Base-by-base conservation (phyloP, 1,140 invertebrate genomes). In the roundworm (Caenorhabditis elegans) region DNA sequence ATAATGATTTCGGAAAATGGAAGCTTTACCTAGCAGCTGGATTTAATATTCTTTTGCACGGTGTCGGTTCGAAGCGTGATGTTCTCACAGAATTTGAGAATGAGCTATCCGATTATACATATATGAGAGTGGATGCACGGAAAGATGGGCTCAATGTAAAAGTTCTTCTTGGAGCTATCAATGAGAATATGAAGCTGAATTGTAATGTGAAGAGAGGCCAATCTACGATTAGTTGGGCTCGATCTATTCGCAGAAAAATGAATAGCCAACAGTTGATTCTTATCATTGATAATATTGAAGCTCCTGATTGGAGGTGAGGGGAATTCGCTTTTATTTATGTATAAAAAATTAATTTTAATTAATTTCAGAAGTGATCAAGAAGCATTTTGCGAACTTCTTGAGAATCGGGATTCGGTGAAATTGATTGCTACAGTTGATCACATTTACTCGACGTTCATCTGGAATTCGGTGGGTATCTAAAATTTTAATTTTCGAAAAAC, bases 391-490 rank as follows among this genome's bases (percentile, higher is more conserved):
- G 60, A 70, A 22, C 60, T 70, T 43, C 26, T 70, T 5, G 60
- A 70, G 26, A 39, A 70, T n/a, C n/a, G 22, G 13, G 60, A 70
- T 6, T 19, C 60, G 3, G 34, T 70, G 3, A 70, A 70, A 22
- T 19, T 70, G n/a, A 70, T 70, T 43, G 60, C 60, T 10, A 70
- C 60, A 19, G 60, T 70, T 22, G 60, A 70, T 43, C 60, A 70
- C 13, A 43, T 70, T 24, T 43, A 70, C 22, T 36, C 60, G 3
- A 70, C 60, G 22, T 70, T 70, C 13, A 39, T 70, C 11, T 70
- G 60, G 60, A 70, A 70, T 31, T 70, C 60, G 19, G 60, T n/a
- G n/a, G n/a, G n/a, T n/a, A n/a, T n/a, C n/a, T n/a, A n/a, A n/a
- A n/a, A n/a, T n/a, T n/a, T n/a, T n/a, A n/a, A n/a, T n/a, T n/a